These are phyloP conservation scores for Caenorhabditis angaria DNA, from an alignment of 2,888 invertebrate species.

Conservation along the genomic window DNA sequence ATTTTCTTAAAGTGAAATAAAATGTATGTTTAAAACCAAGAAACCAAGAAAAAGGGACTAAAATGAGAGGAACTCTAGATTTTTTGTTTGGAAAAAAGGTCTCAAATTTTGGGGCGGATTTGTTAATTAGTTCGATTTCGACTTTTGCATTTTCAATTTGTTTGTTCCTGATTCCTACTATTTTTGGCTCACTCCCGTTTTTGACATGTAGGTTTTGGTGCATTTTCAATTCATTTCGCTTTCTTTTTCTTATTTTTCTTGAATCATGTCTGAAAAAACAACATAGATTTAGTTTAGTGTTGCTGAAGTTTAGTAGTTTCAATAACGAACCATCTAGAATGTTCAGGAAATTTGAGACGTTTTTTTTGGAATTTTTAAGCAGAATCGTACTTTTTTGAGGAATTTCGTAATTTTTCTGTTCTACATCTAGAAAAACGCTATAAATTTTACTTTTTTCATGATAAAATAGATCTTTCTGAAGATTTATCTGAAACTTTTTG, in stretches of 20 bases:
- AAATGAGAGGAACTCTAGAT: neutral
- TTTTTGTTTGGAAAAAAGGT: neutral
- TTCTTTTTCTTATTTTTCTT: neutral
- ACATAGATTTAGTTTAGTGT: too few relatives aligned
- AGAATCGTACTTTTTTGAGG: too few relatives aligned
- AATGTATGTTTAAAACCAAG: neutral
- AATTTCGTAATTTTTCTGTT: too few relatives aligned
- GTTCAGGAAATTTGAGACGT: too few relatives aligned
- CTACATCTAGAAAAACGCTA: too few relatives aligned
- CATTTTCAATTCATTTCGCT: neutral
- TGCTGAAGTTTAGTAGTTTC: too few relatives aligned
- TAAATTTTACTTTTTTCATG: too few relatives aligned
- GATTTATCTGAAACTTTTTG: too few relatives aligned
- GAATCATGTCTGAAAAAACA: neutral
- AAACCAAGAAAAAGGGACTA: neutral
- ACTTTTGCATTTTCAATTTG: neutral
- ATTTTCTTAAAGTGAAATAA: neutral
- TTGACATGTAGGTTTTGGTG: neutral
- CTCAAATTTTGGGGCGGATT: conserved; percentile 2
- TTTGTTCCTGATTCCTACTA: neutral
- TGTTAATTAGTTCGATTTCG: neutral
- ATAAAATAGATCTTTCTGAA: too few relatives aligned
- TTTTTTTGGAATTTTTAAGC: too few relatives aligned
- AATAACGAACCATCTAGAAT: too few relatives aligned
- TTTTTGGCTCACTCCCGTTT: neutral